A percentile compares a stretch with the other conserved stretches of the same genome.
These are phyloP conservation scores for Bradypodion pumilum DNA, from an alignment of 2,797 vertebrate species.

Conservation along the genomic window DNA sequence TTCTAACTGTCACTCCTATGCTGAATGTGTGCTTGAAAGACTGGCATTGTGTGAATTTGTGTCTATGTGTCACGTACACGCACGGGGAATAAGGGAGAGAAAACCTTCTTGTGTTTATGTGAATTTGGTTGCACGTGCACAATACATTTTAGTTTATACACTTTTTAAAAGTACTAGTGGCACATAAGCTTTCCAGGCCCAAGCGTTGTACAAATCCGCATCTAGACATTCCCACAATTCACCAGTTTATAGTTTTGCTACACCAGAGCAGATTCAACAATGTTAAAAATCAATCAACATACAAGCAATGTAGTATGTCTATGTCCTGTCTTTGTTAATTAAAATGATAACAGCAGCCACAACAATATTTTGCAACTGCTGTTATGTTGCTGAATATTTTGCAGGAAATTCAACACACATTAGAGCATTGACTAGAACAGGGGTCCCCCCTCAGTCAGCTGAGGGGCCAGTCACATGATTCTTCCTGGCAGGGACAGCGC, in stretches of 20 bases:
- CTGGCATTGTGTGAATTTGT: not conserved
- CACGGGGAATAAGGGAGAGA: too few species aligned
- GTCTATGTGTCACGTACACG: not conserved
- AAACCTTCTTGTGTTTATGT: not conserved
- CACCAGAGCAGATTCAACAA: not conserved
- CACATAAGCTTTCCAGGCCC: not conserved
- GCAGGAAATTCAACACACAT: not conserved
- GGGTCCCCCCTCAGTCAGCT: too few species aligned
- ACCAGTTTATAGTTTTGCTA: not conserved
- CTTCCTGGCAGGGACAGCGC: too few species aligned
- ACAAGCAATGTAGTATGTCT: not conserved
- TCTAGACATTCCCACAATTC: not conserved
- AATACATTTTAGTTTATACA: not conserved
- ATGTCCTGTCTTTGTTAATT: not conserved
- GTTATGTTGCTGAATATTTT: not conserved
- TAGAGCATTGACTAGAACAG: not conserved
- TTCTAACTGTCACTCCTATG: constrained; percentile 17
- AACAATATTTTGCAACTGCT: not conserved
- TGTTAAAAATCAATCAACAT: not conserved
- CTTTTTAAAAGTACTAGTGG: not conserved
- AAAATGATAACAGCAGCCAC: not conserved
- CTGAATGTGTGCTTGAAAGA: not conserved
- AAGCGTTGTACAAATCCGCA: not conserved
- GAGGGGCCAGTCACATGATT: too few species aligned
- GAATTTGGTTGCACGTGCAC: not conserved